Evolutionary conservation across 1,140 invertebrate genomes (phyloP).

Genomic region (Dendroctonus ponderosae): DNA sequence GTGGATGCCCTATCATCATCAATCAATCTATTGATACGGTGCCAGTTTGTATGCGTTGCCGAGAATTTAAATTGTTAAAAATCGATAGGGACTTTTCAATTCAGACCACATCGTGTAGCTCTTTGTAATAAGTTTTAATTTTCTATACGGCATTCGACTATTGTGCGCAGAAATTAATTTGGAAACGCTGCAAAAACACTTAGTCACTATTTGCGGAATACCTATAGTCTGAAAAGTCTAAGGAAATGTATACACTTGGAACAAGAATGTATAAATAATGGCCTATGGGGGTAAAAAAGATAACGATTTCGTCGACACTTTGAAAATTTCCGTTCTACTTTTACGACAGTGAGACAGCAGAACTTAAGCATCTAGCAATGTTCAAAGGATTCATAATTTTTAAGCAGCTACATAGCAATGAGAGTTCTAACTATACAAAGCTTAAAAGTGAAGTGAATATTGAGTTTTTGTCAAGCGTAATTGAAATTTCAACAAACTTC

Average conservation of each 20-base stretch:
- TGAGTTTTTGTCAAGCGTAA: too few relatives aligned
- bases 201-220: constrained; percentile 19
- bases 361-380: too few relatives aligned
- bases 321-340: too few relatives aligned
- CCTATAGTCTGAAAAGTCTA: background rate
- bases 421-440: too few relatives aligned
- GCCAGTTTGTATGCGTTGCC: constrained; percentile 18
- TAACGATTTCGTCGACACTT: too few relatives aligned
- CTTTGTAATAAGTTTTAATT: constrained; percentile 27
- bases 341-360: too few relatives aligned
- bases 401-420: too few relatives aligned
- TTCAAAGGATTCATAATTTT: too few relatives aligned
- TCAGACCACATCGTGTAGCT: constrained; percentile 4
- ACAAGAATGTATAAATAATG: background rate
- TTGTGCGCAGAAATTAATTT: constrained; percentile 12
- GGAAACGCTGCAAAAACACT: constrained; percentile 14
- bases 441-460: too few relatives aligned
- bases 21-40: constrained; percentile 33
- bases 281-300: too few relatives aligned
- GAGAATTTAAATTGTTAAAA: constrained; percentile 29
- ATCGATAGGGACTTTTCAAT: constrained; percentile 22
- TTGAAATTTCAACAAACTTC: too few relatives aligned
- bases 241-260: constrained; percentile 1
- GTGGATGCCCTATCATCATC: constrained; percentile 21
- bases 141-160: constrained; percentile 17